These are phyloP conservation scores for Coptodon rendalli DNA, from an alignment of 2,113 vertebrate genomes.

Conservation along the genomic window DNA sequence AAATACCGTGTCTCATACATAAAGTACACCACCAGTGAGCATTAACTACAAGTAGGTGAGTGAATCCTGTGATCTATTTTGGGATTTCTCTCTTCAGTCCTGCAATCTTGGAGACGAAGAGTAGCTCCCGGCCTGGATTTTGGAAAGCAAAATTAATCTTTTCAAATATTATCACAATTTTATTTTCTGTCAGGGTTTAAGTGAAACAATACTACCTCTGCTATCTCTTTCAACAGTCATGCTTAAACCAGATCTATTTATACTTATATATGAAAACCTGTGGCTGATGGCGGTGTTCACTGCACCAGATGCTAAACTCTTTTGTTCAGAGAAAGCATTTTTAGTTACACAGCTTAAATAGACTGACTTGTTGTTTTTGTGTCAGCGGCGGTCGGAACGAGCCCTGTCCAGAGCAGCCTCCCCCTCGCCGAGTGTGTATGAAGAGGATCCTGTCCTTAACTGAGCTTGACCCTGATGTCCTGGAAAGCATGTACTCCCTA, in stretches of 20 bases:
- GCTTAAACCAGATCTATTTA: background rate
- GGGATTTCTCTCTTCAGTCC: background rate
- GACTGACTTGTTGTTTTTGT: background rate
- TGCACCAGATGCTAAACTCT: background rate
- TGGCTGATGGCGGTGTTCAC: background rate
- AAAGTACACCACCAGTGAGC: background rate
- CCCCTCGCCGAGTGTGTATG: conserved; percentile 78
- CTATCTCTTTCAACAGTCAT: rapidly evolving
- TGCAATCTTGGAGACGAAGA: background rate
- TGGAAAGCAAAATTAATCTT: background rate
- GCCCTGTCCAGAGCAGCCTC: conserved; percentile 80
- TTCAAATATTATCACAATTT: background rate
- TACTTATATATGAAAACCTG: background rate
- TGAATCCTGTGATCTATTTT: background rate
- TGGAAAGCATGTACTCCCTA: conserved; percentile 87
- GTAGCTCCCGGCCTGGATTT: background rate
- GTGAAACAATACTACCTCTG: background rate
- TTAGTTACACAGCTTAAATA: background rate
- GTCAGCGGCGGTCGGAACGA: conserved; percentile 80
- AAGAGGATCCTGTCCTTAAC: conserved; percentile 78
- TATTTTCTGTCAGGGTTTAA: background rate
- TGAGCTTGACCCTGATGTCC: conserved; percentile 84
- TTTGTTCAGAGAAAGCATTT: background rate
- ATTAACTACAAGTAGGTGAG: background rate
- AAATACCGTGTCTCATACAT: background rate